Evolutionary conservation across 2,113 vertebrate genomes (phyloP), one percentile per base, ranked within the genome.

Genomic region (Sitta europaea): DNA sequence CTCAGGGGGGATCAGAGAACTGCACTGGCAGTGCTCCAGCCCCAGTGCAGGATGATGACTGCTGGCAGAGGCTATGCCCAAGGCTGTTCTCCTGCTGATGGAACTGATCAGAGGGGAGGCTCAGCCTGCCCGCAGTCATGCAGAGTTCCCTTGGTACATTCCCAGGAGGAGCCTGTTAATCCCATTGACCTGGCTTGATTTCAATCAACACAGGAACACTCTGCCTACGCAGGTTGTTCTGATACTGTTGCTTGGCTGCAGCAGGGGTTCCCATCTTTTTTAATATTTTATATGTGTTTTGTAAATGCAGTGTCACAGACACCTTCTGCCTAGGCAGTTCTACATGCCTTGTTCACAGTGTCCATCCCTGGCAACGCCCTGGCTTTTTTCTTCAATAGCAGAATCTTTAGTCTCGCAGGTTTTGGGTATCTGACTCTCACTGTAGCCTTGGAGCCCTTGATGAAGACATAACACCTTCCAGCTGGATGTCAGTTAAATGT

Each of bases 111-210:
- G 1, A 1, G 45, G 79, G 45, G 61, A 72, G 70, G 35, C 45
- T 67, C 83, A 70, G 78, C 54, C 62, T 47, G 72, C 68, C 22
- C 2, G 1, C 66, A 68, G 75, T 35, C 89, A 28, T 45, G 83
- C 1, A 0, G 68, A 81, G 57, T 14, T 95, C 51, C 76, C 59
- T 35, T 20, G 45, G 38, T 59, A 47, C 73, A n/a, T 71, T 95
- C 94, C 92, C 74, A 75, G 70, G 70, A 81, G 84, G 61, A 81
- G 59, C 57, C 70, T 72, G 51, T 67, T 93, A 90, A 91, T 87
- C 84, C 65, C 73, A 27, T 24, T 59, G 81, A 72, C 90, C 92
- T 79, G 88, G 74, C 70, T 85, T 24, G 31, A 45, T 94, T 94
- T 92, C 94, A 76, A 9, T 61, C 74, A 59, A 29, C 0, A 3